Base-by-base conservation (phyloP, 2,888 invertebrate genomes). In the Eupithecia abbreviata region DNA sequence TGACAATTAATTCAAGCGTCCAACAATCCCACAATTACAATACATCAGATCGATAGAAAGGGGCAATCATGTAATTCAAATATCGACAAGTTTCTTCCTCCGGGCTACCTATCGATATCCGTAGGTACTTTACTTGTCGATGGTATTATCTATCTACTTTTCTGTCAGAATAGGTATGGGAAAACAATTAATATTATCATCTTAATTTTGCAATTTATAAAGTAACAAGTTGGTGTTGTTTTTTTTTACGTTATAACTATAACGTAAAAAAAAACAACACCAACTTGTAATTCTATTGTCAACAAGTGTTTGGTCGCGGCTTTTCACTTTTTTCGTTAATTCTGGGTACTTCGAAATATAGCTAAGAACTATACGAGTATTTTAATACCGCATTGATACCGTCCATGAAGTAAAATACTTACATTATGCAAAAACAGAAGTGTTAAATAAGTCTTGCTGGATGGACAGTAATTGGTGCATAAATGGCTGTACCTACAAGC, bases 41-140 rank as follows among this genome's bases (percentile, higher is more conserved):
- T 78, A 74, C 77, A 78, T 80, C 79, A 82, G 80, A 82, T 80
- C 80, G 77, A 80, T 76, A 75, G 79, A 76, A 77, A 80, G 76
- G 75, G 73, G 80, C 77, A 80, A 80, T 81, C 80, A 75, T 68
- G 72, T 80, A 77, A 78, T 72, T 81, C 78, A 77, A 77, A 79
- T 77, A 80, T 75, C 66, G 82, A 78, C 72, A 76, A 73, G 72
- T 75, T 70, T 55, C 71, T 78, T 77, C 78, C 81, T 78, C 69
- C 51, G 30, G 77, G 79, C 71, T 75, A 73, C 72, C 76, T 77
- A 75, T 77, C 79, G 75, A 76, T 76, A 79, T 72, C 73, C 74
- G 75, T 77, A 79, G 66, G 72, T 79, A 80, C 75, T 79, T 78
- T 75, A 74, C 76, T 78, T 80, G 81, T 80, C 82, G 76, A 73